Base-by-base conservation (phyloP, 2,888 invertebrate species). In the Pheosia tremula region DNA sequence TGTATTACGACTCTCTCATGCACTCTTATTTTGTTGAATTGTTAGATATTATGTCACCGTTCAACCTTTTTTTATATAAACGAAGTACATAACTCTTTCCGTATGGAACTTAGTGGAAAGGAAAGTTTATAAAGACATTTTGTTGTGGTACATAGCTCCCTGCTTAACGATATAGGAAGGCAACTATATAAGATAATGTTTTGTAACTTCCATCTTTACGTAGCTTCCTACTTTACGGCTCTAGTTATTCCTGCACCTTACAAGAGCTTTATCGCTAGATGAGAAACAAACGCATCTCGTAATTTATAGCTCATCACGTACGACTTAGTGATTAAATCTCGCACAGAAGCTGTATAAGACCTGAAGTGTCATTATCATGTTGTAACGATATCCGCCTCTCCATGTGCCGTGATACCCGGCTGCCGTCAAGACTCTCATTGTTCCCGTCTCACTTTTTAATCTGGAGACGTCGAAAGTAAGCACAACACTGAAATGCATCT, bases 361-460 rank as follows among this genome's bases (percentile, higher is more conserved):
- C 83, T 77, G 81, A 75, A 81, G 83, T 83, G 80, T 86, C 82
- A 86, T 85, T 80, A 84, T 85, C 76, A 79, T 76, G 83, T 84
- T 85, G 86, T 86, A 84, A 84, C 83, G 83, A 84, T 84, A 83
- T 78, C 79, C 81, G 75, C 77, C 78, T 62, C 78, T 82, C 80
- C 72, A 75, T 81, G 79, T 2, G 24, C 47, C 75, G 71, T 77
- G 76, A 79, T 80, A 80, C 75, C 81, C 24, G 24, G 75, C 77
- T 79, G 79, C 74, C 81, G 77, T 78, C 81, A 76, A 24, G 77
- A 78, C 79, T 83, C 82, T 87, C 87, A 89, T 90, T 90, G 89
- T 88, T 76, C 83, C 79, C 88, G 87, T 79, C 84, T 89, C 87
- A 87, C 84, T 91, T 92, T 91, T 91, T 89, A 90, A 90, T 91